Evolutionary conservation across 35 echinoderm and acorn worm genomes (phyloP).

Genomic region (Lytechinus variegatus): DNA sequence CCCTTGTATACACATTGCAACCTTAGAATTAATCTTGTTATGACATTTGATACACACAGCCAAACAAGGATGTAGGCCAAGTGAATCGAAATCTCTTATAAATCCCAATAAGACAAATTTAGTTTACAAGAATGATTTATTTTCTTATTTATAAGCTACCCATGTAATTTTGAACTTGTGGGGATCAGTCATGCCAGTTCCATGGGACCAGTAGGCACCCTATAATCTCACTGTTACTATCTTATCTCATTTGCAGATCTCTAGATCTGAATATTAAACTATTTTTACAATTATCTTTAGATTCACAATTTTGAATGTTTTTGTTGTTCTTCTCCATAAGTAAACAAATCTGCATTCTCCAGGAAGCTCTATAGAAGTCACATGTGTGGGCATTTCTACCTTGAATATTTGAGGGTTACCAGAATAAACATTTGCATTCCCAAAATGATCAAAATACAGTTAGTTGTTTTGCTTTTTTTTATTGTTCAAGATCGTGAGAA

Average conservation of each 20-base stretch:
- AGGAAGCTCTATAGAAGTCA: neutral
- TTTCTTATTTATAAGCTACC: neutral
- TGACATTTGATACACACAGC: neutral
- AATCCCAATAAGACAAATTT: neutral
- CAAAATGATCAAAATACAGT: neutral
- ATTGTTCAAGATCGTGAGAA: neutral
- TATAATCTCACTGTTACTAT: neutral
- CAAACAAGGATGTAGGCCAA: constrained; percentile 2
- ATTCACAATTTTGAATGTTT: neutral
- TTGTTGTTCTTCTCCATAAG: neutral
- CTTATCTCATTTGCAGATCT: neutral
- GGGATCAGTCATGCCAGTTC: neutral
- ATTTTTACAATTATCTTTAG: neutral
- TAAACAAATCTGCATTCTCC: constrained; percentile 1
- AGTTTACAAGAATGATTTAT: neutral
- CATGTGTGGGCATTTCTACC: neutral
- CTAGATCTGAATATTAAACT: neutral
- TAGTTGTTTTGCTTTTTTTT: neutral
- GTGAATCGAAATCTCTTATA: neutral
- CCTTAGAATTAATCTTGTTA: neutral
- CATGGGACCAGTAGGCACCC: neutral
- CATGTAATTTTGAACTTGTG: neutral
- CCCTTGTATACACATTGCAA: no score
- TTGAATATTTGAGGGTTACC: neutral
- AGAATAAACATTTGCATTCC: neutral